Conservation (phyloP, 2,888 invertebrate genomes). For the Trilocha varians region DNA sequence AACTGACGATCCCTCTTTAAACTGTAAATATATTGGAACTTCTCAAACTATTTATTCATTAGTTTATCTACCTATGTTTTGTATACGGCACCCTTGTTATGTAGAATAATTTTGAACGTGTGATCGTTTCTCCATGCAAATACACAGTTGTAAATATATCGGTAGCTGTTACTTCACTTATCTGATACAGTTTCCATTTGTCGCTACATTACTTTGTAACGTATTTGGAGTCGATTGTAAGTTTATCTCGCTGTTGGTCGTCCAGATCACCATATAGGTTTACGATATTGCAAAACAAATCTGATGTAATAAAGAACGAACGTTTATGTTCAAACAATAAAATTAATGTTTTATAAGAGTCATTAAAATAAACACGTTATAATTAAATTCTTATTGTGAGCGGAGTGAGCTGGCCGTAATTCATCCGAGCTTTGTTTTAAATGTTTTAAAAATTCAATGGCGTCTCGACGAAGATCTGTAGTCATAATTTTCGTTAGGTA, state of each 20-base stretch:
- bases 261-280: conserved; percentile 11
- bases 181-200: conserved; percentile 51
- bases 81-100: conserved; percentile 55
- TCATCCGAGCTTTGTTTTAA: conserved; percentile 34
- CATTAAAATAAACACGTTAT: conserved; percentile 13
- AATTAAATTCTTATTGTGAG: conserved; percentile 19
- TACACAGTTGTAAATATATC: conserved; percentile 49
- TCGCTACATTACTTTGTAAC: conserved; percentile 24
- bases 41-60: conserved; percentile 55
- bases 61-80: conserved; percentile 43
- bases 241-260: conserved; percentile 16
- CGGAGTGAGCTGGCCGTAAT: conserved; percentile 25
- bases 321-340: conserved; percentile 3
- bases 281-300: conserved; percentile 1
- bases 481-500: conserved; percentile 55
- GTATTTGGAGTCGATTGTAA: conserved; percentile 21
- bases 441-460: conserved; percentile 46
- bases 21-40: conserved; percentile 53
- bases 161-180: conserved; percentile 39
- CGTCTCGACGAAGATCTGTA: conserved; percentile 32
- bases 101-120: conserved; percentile 47
- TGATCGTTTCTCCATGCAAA: conserved; percentile 61
- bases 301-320: conserved; percentile 1
- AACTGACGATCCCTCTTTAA: conserved; percentile 27
- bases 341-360: conserved; percentile 4